Base-by-base conservation (phyloP, 2,113 vertebrate genomes). In the Donacobius atricapilla region DNA sequence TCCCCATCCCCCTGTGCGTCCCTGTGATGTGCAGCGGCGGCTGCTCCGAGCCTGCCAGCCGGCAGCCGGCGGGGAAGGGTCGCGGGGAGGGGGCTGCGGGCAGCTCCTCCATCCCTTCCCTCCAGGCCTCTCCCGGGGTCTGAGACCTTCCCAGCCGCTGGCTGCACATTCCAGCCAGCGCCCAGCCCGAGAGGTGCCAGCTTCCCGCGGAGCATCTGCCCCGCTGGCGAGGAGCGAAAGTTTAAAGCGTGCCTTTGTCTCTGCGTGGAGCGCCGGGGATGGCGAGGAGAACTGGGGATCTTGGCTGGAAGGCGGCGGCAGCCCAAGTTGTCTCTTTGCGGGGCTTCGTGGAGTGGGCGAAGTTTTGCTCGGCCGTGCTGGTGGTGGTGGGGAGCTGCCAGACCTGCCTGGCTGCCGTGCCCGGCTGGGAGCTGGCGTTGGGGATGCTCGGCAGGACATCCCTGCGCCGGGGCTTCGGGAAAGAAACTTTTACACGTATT, bases 41-140 rank as follows among this genome's bases (percentile, higher is more conserved):
- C 72, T 16, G 71, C 77, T 65, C 64, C 48, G 95, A 83, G 88
- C 76, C 83, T 89, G 87, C 45, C 80, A 54, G 58, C 35, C 33
- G 81, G 94, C 85, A 94, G 93, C 87, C 24, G 54, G 91, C 33
- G 64, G 84, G 90, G 96, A 94, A 95, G 93, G 94, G 86, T 87
- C 84, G 33, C 76, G 19, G 83, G 75, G 56, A 88, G 88, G 93
- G 96, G 95, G 89, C 10, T 35, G 69, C 3, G 47, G 91, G 76
- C 82, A 12, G 80, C 87, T 73, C 35, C 53, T 69, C 35, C 75
- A 30, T 56, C 70, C 71, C 64, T 84, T 78, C 47, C 60, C 86
- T 85, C 21, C 65, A 94, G 97, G 97, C 97, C 97, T 96, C 77
- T 87, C n/a, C 64, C 69, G 25, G 24, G 78, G 42, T 16, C 78